phyloP scores from a whole-genome alignment of 1,140 invertebrate species.

The Nasonia vitripennis region DNA sequence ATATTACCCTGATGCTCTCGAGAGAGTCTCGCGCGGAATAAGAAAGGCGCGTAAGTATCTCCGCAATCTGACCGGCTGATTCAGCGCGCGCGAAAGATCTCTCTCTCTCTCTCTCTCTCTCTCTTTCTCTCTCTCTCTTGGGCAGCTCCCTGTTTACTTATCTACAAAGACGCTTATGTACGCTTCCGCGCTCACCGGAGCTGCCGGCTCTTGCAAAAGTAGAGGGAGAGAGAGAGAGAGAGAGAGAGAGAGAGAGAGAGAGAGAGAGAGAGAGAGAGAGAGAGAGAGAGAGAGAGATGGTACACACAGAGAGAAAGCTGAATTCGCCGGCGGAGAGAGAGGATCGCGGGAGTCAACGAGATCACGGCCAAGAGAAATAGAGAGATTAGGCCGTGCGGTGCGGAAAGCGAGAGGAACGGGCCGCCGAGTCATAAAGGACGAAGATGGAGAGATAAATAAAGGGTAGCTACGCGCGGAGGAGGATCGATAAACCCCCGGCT shows the following conservation, averaged over 20 bases:
- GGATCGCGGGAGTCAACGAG: not conserved
- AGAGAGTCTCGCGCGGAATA: not conserved
- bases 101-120: not conserved
- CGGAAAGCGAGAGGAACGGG: not conserved
- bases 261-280: not conserved
- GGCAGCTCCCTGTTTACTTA: not conserved
- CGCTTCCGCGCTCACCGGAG: not conserved
- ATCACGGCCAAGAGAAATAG: slow-evolving; percentile 5
- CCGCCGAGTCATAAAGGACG: slow-evolving; percentile 14
- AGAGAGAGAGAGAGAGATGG: not conserved
- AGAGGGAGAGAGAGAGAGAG: not conserved
- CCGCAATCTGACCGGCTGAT: not conserved
- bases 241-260: too few species aligned
- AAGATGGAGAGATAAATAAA: slow-evolving; percentile 12
- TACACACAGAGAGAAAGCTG: not conserved
- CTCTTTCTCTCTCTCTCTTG: not conserved
- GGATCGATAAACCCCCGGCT: slow-evolving; percentile 28
- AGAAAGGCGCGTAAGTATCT: not conserved
- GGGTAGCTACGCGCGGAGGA: not conserved
- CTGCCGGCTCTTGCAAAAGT: not conserved
- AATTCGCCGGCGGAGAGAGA: not conserved
- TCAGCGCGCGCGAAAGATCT: not conserved
- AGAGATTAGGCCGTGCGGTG: slow-evolving; percentile 5
- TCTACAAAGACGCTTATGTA: slow-evolving; percentile 1
- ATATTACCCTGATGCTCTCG: not conserved